phyloP scores from a whole-genome alignment of 2,888 invertebrate genomes.

The Cephus sareptanus region DNA sequence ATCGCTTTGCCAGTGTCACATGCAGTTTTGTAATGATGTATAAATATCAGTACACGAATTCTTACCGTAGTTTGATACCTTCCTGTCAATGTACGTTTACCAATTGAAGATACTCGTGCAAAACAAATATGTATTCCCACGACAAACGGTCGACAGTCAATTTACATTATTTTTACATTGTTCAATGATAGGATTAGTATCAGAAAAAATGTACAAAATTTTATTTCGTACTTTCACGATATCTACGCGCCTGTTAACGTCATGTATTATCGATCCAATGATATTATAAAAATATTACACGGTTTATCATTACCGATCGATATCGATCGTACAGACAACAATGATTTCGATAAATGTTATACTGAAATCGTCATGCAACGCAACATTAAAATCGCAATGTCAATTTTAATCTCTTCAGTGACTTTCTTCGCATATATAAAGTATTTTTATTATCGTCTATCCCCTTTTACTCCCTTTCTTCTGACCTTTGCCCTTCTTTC shows the following conservation, averaged over 20 bases:
- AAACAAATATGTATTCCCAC: neutral
- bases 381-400: neutral
- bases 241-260: neutral
- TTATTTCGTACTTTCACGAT: neutral
- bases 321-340: neutral
- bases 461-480: conserved; percentile 37
- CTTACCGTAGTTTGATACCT: neutral
- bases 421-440: neutral
- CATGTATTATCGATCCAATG: neutral
- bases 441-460: conserved; percentile 9
- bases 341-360: neutral
- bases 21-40: neutral
- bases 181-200: neutral
- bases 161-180: neutral
- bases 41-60: neutral
- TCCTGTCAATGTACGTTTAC: neutral
- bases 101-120: neutral
- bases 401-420: neutral
- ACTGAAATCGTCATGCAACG: neutral
- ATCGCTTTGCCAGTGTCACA: neutral
- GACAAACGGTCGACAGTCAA: neutral
- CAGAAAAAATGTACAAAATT: neutral
- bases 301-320: neutral
- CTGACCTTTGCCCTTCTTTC: conserved; percentile 65
- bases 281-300: neutral